A percentile compares a stretch with the other conserved stretches of the same genome.
phyloP scores from a whole-genome alignment of 2,888 invertebrate genomes.

The Lasioglossum leucozonium region DNA sequence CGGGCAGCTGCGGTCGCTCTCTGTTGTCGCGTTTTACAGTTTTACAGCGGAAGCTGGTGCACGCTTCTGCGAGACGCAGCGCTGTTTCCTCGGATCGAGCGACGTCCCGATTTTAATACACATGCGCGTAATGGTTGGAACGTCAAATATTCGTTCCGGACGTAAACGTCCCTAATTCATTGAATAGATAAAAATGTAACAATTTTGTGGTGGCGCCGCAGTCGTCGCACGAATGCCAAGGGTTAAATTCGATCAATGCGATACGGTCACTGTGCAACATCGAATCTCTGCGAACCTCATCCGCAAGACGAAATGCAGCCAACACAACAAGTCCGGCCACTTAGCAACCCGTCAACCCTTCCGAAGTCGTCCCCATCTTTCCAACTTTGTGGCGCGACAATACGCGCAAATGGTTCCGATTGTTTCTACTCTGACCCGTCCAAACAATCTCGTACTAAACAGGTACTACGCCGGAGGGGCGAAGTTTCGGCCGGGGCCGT shows the following conservation, averaged over 20 bases:
- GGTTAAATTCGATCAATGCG: neutral
- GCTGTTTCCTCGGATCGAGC: neutral
- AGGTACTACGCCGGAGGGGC: neutral
- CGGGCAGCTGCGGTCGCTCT: neutral
- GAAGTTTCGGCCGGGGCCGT: neutral
- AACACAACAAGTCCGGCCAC: neutral
- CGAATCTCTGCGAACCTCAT: neutral
- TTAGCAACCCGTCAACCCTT: neutral
- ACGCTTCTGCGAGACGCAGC: neutral
- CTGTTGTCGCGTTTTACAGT: neutral
- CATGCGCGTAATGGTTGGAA: too few species aligned
- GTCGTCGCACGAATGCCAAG: neutral
- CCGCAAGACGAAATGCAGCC: neutral
- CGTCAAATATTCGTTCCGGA: too few species aligned
- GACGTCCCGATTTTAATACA: too few species aligned
- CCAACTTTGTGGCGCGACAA: neutral
- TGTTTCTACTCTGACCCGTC: constrained; percentile 2
- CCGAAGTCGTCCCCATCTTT: neutral
- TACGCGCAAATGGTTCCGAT: neutral
- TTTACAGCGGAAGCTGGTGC: neutral
- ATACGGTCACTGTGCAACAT: neutral
- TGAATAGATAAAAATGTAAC: rapidly evolving
- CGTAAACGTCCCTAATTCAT: too few species aligned
- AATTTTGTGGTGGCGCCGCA: neutral
- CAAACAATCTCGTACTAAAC: neutral